Percentiles rank a stretch among this genome's conserved stretches.
Conservation (phyloP, 1,140 invertebrate species). For the Saxidomus purpurata region DNA sequence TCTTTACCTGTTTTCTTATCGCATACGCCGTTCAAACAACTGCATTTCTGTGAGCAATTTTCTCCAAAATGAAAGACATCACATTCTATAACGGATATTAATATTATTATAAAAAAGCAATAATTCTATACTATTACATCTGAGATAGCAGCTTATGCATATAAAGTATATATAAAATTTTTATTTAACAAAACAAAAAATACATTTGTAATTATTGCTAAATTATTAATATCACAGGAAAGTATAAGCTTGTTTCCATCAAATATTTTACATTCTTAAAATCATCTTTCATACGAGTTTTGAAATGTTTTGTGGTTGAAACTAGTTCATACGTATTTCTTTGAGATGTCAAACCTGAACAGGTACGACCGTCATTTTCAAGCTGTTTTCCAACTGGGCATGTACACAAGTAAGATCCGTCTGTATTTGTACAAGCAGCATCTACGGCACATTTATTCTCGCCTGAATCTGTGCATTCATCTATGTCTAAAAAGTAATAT, state of each 20-base stretch:
- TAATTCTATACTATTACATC: neutral
- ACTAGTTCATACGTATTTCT: neutral
- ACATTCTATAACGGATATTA: constrained; percentile 5
- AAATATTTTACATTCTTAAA: neutral
- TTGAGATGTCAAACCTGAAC: constrained; percentile 5
- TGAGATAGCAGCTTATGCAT: neutral
- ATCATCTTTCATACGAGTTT: neutral
- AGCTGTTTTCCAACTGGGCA: neutral
- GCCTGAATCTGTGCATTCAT: neutral
- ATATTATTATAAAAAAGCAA: neutral
- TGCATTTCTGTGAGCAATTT: neutral
- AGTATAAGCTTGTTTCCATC: neutral
- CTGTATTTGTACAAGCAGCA: constrained; percentile 5
- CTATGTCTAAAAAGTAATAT: neutral
- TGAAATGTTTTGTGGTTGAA: neutral
- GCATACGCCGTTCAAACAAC: constrained; percentile 12
- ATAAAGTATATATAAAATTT: neutral
- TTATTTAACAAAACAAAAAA: neutral
- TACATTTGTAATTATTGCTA: neutral
- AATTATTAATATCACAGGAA: neutral
- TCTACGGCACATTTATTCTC: neutral
- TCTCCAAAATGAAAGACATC: constrained; percentile 16
- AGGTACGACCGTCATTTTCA: neutral
- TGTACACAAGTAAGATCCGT: constrained; percentile 20
- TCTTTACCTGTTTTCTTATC: neutral